Conservation (phyloP, 2,113 vertebrate genomes). For the Lophotis ruficrista region DNA sequence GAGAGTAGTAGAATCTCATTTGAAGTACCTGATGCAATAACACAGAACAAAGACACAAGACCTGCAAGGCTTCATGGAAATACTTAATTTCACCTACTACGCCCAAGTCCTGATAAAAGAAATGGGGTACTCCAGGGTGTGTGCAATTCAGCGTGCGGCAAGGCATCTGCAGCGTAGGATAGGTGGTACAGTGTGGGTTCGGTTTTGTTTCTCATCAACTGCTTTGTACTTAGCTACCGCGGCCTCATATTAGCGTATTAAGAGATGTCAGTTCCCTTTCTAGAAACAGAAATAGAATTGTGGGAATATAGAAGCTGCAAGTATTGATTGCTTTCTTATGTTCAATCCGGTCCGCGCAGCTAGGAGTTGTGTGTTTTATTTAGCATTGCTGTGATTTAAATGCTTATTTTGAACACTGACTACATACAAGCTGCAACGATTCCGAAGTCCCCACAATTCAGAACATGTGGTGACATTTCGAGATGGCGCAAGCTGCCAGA, state of each 20-base stretch:
- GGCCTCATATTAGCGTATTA: background rate
- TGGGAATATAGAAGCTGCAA: slow-evolving; percentile 30
- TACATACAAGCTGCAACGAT: slow-evolving; percentile 34
- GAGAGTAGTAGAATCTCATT: background rate
- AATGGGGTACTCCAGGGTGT: background rate
- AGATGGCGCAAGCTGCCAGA: background rate
- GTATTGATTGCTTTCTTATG: slow-evolving; percentile 36
- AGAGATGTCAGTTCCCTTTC: slow-evolving; percentile 7
- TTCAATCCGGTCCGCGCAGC: background rate
- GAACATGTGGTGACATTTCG: slow-evolving; percentile 58
- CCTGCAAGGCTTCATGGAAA: background rate
- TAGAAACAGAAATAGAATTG: slow-evolving; percentile 48
- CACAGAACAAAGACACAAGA: background rate
- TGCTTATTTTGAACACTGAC: slow-evolving; percentile 51
- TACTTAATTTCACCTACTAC: background rate
- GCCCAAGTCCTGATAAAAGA: background rate
- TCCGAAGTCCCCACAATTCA: background rate
- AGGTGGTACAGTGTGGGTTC: background rate
- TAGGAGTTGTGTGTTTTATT: slow-evolving; percentile 17
- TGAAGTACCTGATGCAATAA: background rate
- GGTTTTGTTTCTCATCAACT: background rate
- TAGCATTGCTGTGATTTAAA: slow-evolving; percentile 28
- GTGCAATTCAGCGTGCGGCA: background rate
- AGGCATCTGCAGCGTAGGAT: background rate
- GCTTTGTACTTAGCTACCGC: background rate